A percentile compares a stretch with the other conserved stretches of the same genome.
phyloP scores from a whole-genome alignment of 2,888 invertebrate species.

The Drosophila borealis region DNA sequence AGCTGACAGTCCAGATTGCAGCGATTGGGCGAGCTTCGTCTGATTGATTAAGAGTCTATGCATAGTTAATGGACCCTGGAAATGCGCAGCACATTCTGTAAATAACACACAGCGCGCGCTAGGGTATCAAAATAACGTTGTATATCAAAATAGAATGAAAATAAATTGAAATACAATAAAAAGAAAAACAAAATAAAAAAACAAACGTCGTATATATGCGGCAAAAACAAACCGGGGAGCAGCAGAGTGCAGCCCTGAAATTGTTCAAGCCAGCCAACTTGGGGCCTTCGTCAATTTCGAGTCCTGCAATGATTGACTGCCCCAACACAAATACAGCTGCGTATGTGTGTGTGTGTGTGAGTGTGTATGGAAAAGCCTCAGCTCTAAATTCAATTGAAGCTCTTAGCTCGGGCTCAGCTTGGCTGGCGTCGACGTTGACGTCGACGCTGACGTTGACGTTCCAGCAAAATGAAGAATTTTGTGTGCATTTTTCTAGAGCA shows the following conservation, averaged over 20 bases:
- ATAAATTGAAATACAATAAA: constrained; percentile 30
- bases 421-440: constrained; percentile 31
- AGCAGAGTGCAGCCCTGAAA: constrained; percentile 14
- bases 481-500: constrained; percentile 72
- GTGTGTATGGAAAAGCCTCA: constrained; percentile 43
- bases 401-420: constrained; percentile 61
- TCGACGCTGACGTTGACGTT: constrained; percentile 15
- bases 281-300: constrained; percentile 52
- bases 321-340: constrained; percentile 44
- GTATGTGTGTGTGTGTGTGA: neutral
- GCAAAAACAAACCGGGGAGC: constrained; percentile 7
- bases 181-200: constrained; percentile 24
- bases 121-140: constrained; percentile 28
- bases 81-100: constrained; percentile 14
- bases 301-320: constrained; percentile 76
- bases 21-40: constrained; percentile 10
- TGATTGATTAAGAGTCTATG: constrained; percentile 21
- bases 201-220: constrained; percentile 2
- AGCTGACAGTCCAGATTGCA: constrained; percentile 1
- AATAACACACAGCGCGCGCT: constrained; percentile 3
- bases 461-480: constrained; percentile 74
- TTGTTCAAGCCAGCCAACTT: constrained; percentile 24
- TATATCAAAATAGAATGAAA: constrained; percentile 13
- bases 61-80: constrained; percentile 18
- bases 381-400: constrained; percentile 78